Evolutionary conservation across 2,113 vertebrate genomes (phyloP), one percentile per base, ranked within the genome.

Genomic region (Varanus salvator): DNA sequence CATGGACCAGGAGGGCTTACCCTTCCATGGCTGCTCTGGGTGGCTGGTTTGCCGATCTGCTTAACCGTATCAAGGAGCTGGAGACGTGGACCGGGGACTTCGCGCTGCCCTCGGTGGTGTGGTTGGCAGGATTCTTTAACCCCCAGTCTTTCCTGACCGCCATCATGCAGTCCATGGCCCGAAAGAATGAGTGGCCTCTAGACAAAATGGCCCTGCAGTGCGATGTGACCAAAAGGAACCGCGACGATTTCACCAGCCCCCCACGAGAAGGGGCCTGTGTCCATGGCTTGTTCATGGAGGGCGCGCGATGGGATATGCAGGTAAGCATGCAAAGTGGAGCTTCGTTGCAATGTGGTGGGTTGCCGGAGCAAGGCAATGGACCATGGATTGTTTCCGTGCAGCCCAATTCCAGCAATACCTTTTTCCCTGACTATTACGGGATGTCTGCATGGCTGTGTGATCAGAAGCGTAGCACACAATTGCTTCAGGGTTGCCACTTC

Each of bases 81-180:
- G 99, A 99, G 72, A 89, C 93, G 29, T 99, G 99, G 99, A 98
- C 97, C 0, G 93, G 97, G 0, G 98, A 99, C 95, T 99, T 99
- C 48, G 85, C 92, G 54, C 93, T 99, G 29, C 99, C 98, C 2
- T 96, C 98, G 0, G 93, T 94, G 0, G 98, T 99, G 90, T 99
- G 99, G 99, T 95, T 99, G 0, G 97, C 98, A 0, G 99, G 99
- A 8, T 98, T 99, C 96, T 99, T 99, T 95, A 99, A 98, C 92
- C 99, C 98, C 0, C 98, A 99, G 97, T 98, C 98, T 84, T 98
- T 99, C 93, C 97, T 99, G 92, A 99, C 98, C 0, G 99, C 99
- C 93, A 97, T 99, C 96, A 99, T 99, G 99, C 99, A 99, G 95
- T 97, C 97, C 1, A 97, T 95, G 60, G 98, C 99, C 0, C 96